A percentile compares a stretch with the other conserved stretches of the same genome.
These are phyloP conservation scores for Synchiropus splendidus DNA, from an alignment of 2,113 vertebrate species.

Conservation along the genomic window DNA sequence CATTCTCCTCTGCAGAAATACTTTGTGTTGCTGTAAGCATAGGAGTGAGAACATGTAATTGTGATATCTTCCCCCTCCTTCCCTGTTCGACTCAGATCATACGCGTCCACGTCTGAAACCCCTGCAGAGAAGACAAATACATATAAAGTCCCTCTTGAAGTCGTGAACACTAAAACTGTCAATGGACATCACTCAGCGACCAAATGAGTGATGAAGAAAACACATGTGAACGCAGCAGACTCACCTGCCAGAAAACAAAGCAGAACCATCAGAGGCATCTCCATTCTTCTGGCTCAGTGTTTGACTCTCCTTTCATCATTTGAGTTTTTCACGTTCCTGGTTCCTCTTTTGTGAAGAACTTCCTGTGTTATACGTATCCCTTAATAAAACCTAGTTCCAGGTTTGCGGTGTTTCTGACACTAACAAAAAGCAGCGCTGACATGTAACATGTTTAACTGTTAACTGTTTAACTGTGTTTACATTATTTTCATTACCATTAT, in stretches of 20 bases:
- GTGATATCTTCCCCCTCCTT: background rate
- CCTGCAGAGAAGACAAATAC: conserved; percentile 24
- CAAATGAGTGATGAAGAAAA: too few relatives aligned
- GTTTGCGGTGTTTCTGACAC: too few relatives aligned
- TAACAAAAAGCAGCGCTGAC: too few relatives aligned
- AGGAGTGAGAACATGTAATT: conserved; percentile 20
- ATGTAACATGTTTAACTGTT: too few relatives aligned
- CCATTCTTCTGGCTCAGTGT: background rate
- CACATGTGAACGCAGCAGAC: background rate
- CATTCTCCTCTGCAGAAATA: conserved; percentile 42
- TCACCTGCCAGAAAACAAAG: conserved; percentile 30
- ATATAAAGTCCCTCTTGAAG: background rate
- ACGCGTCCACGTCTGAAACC: background rate
- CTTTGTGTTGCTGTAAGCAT: conserved; percentile 23
- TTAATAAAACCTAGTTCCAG: too few relatives aligned
- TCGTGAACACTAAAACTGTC: too few relatives aligned
- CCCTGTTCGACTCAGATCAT: conserved; percentile 8
- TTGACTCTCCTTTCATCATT: background rate
- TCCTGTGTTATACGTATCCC: conserved; percentile 11
- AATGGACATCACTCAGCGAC: too few relatives aligned
- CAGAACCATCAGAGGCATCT: conserved; percentile 4
- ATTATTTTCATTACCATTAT: too few relatives aligned
- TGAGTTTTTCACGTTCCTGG: background rate
- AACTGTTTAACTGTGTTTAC: too few relatives aligned
- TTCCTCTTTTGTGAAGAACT: conserved; percentile 30